A percentile compares a stretch with the other conserved stretches of the same genome.
Evolutionary conservation across 2,888 invertebrate genomes (phyloP).

Genomic region (Axea sp.): DNA sequence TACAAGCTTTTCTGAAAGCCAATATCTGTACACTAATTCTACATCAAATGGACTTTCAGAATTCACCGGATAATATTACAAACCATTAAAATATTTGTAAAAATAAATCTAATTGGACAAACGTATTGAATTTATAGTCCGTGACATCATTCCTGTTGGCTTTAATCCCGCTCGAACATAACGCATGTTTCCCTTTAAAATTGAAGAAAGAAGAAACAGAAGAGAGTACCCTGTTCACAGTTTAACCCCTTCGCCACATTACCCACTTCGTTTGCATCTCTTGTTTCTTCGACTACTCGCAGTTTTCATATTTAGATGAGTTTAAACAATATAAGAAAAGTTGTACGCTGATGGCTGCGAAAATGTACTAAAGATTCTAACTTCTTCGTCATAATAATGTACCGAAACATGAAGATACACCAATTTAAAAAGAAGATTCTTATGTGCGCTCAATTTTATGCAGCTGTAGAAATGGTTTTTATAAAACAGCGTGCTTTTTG

Average conservation of each 20-base stretch:
- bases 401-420: neutral
- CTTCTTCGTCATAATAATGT: neutral
- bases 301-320: constrained; percentile 43
- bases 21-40: too few relatives aligned
- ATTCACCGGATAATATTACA: too few relatives aligned
- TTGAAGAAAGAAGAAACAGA: constrained; percentile 19
- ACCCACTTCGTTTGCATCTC: constrained; percentile 56
- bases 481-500: too few relatives aligned
- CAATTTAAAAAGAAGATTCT: neutral
- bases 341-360: constrained; percentile 10
- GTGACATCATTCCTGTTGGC: constrained; percentile 6
- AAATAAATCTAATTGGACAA: constrained; percentile 14
- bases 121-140: constrained; percentile 30
- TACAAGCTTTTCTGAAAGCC: too few relatives aligned
- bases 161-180: constrained; percentile 20
- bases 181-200: constrained; percentile 49
- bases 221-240: constrained; percentile 21
- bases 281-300: constrained; percentile 31
- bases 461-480: too few relatives aligned
- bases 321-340: constrained; percentile 38
- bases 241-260: constrained; percentile 45
- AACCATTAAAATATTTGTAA: too few relatives aligned
- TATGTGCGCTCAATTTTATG: too few relatives aligned
- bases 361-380: neutral
- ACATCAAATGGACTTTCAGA: too few relatives aligned